Conservation (phyloP, 2,888 invertebrate genomes). For the Drosophila pseudotalamancana region DNA sequence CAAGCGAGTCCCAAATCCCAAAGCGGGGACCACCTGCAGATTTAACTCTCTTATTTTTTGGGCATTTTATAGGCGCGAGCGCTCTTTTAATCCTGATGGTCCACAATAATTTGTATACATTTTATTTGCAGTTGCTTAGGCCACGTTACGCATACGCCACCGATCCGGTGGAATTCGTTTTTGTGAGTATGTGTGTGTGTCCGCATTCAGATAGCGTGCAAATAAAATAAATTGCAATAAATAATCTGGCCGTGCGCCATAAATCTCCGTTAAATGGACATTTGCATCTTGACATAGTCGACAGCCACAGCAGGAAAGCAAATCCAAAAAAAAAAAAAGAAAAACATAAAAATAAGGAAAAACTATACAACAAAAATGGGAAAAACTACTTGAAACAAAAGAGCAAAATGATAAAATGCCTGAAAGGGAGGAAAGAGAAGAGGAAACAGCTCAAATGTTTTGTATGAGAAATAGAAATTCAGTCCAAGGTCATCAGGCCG, state of each 20-base stretch:
- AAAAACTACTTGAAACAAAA: conserved; percentile 57
- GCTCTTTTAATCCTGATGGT: conserved; percentile 70
- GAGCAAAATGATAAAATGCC: conserved; percentile 66
- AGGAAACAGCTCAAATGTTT: neutral
- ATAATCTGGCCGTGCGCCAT: conserved; percentile 75
- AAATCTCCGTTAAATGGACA: conserved; percentile 81
- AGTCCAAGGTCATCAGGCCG: conserved; percentile 16
- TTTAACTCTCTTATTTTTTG: conserved; percentile 4
- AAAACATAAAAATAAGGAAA: neutral
- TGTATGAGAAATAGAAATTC: conserved; percentile 12
- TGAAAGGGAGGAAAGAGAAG: conserved; percentile 12
- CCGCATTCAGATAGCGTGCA: conserved; percentile 73
- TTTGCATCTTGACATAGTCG: conserved; percentile 80
- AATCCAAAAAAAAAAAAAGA: neutral
- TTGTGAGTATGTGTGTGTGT: conserved; percentile 47
- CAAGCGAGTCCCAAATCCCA: conserved; percentile 46
- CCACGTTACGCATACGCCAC: conserved; percentile 59
- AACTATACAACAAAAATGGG: conserved; percentile 4
- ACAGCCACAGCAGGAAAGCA: conserved; percentile 36
- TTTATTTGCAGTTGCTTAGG: conserved; percentile 77
- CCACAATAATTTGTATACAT: conserved; percentile 81
- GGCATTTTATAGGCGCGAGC: conserved; percentile 29
- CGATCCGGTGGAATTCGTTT: conserved; percentile 1
- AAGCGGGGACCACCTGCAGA: conserved; percentile 19
- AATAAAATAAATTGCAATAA: conserved; percentile 82